Evolutionary conservation across 2,888 invertebrate genomes (phyloP), one percentile per base, ranked within the genome.

Genomic region (Empis stercorea): DNA sequence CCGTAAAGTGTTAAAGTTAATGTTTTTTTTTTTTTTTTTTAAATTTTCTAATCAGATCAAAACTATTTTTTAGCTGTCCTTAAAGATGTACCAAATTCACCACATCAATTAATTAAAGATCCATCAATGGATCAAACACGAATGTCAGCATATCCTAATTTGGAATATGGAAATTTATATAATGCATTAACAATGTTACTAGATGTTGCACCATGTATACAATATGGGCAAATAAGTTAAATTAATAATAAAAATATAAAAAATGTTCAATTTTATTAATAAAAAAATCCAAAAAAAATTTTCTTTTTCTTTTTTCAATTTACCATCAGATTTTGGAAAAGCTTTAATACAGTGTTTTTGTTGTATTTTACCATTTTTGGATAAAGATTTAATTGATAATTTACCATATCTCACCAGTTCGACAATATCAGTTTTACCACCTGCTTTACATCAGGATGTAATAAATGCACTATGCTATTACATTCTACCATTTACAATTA

Each of bases 101-200:
- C 95, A 4, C 75, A 92, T 54, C 91, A 93, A 66, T 87, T 93
- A 79, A 81, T 94, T 55, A 84, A 87, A 53, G 82, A 84, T 54
- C 83, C 91, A 20, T 85, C 87, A 62, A 83, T 86, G 67, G 95
- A 96, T 70, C 74, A 79, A 1, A 80, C 81, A 45, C 77, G 97
- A 47, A 86, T 94, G 80, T 81, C 85, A 23, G 77, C 96, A 44
- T 97, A 93, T 71, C 97, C 97, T 10, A 95, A 87, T 71, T 76
- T 99, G 57, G 96, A 97, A 72, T 99, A 97, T 71, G 91, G 91
- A 65, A 94, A 93, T 45, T 76, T 99, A 41, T 96, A 92, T 68
- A 88, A 89, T 66, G 92, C 93, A 16, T 78, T 97, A 46, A 80
- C 68, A 52, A 70, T 70, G 70, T 62, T 70, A 72, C 85, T 96